A percentile compares a stretch with the other conserved stretches of the same genome.
These are phyloP conservation scores for Geophilus truncorum DNA, from an alignment of 2,888 invertebrate species.

Conservation along the genomic window DNA sequence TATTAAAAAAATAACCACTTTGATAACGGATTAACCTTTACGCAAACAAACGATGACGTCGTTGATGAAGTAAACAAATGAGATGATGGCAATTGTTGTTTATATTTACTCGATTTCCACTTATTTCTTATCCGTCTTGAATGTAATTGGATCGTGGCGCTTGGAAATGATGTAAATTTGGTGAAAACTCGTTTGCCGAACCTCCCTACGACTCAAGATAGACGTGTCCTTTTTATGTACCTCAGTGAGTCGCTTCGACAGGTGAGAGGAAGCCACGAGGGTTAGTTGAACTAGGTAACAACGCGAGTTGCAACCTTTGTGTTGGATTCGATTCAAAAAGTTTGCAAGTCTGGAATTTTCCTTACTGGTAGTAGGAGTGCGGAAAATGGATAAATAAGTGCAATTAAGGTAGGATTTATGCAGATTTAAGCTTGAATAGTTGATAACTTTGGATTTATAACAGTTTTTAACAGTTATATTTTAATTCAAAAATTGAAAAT, in stretches of 20 bases:
- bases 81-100: too few species aligned
- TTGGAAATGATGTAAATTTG: background rate
- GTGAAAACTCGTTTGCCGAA: background rate
- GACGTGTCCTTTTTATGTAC: conserved; percentile 2
- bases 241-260: background rate
- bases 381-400: background rate
- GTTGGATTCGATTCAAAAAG: background rate
- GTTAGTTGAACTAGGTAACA: conserved; percentile 9
- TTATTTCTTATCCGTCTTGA: too few species aligned
- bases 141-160: too few species aligned
- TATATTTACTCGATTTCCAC: too few species aligned
- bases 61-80: too few species aligned
- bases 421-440: background rate
- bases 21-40: too few species aligned
- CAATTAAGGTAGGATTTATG: background rate
- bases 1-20: too few species aligned
- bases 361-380: background rate
- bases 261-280: conserved; percentile 14
- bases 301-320: background rate
- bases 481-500: too few species aligned
- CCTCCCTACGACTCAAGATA: background rate
- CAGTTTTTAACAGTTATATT: too few species aligned
- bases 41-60: too few species aligned
- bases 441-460: too few species aligned
- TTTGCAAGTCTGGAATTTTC: background rate